Evolutionary conservation across 2,113 vertebrate genomes (phyloP), one percentile per base, ranked within the genome.

Genomic region (Pachycephala philippinensis): DNA sequence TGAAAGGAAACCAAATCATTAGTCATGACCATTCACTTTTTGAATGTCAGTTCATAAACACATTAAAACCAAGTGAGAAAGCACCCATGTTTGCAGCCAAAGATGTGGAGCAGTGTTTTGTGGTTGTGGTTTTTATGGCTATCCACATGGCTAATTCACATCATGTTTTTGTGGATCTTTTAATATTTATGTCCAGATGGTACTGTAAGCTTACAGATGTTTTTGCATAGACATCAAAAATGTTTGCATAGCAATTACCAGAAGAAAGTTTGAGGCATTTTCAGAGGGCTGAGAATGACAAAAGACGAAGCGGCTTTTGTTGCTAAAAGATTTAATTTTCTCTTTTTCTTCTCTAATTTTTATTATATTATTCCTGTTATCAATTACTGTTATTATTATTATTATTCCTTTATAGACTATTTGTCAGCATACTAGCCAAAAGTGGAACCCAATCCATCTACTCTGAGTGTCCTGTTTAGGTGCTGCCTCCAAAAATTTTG

Each of bases 131-230:
- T 96, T 96, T 96, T 80, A 93, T 71, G 82, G 75, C 24, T 95
- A 90, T 21, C 44, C 71, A 90, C 87, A 86, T 37, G 52, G 56
- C 26, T 92, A 90, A 94, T 86, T 93, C 88, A 80, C 61, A 39
- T 93, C 64, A 63, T 75, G 64, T 27, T 95, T 93, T 56, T 89
- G 83, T 93, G 68, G 68, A 82, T 93, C 50, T 95, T 96, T 97
- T 84, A 95, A 94, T 97, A 97, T 96, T 95, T 94, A 96, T 84
- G 35, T 61, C 92, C 94, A 96, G 95, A 96, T 97, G 91, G 47
- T 35, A 70, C 45, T 85, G 35, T 66, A 93, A 94, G 54, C n/a
- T 79, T 94, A 91, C 90, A 97, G 95, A 95, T 96, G 95, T 90
- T 96, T 93, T 88, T 88, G 14, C 64, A 90, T 30, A 95, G 79